Percentiles rank a stretch among this genome's conserved stretches.
Evolutionary conservation across 2,113 vertebrate species (phyloP).

Genomic region (Dasyurus viverrinus): DNA sequence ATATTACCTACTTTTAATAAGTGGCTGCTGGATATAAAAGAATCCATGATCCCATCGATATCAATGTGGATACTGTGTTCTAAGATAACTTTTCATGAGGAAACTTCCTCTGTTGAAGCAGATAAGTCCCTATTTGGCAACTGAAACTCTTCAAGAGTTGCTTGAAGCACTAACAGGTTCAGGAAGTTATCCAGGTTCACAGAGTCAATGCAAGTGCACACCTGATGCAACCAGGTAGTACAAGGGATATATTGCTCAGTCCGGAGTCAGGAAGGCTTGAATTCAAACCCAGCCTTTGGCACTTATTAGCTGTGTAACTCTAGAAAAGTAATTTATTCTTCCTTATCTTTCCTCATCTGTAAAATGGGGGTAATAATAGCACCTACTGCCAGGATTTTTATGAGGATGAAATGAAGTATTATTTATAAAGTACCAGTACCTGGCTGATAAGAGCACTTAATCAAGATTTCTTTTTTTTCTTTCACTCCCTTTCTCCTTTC

Average conservation of each 20-base stretch:
- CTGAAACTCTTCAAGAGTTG: neutral
- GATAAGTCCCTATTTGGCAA: neutral
- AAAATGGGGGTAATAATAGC: neutral
- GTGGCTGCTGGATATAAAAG: neutral
- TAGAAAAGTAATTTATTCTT: neutral
- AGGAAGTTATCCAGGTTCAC: neutral
- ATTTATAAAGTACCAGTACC: neutral
- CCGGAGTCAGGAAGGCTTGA: neutral
- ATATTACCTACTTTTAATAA: neutral
- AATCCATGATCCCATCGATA: neutral
- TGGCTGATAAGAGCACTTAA: no score
- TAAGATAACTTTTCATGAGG: neutral
- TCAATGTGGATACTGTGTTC: neutral
- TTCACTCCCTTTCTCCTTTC: neutral
- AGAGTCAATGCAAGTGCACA: neutral
- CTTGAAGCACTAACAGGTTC: neutral
- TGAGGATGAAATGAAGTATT: neutral
- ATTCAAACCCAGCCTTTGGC: neutral
- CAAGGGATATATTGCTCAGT: neutral
- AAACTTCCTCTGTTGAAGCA: neutral
- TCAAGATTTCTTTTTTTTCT: neutral
- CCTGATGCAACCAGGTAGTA: neutral
- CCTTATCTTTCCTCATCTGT: neutral
- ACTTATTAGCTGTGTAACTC: neutral
- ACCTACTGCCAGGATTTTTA: neutral